These are phyloP conservation scores for Meandrina meandrites DNA, from an alignment of 92 coral and sea anemone genomes.

Conservation along the genomic window DNA sequence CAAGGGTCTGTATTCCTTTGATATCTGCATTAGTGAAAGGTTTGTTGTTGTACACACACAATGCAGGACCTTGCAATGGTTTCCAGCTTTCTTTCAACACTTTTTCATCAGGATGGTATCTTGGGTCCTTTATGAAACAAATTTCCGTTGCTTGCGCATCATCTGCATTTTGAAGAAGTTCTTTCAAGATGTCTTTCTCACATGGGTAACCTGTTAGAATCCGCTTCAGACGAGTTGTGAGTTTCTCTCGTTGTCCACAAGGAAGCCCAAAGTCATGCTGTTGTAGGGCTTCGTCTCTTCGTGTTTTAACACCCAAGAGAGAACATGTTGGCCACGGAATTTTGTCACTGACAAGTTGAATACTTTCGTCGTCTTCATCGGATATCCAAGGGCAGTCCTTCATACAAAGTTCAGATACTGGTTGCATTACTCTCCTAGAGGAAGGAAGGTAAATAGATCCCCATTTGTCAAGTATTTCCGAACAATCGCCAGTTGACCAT, in stretches of 20 bases:
- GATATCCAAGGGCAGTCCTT: slow-evolving; percentile 75
- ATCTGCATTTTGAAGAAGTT: slow-evolving; percentile 93
- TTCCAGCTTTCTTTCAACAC: slow-evolving; percentile 77
- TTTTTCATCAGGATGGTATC: slow-evolving; percentile 69
- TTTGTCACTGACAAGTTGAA: slow-evolving; percentile 23
- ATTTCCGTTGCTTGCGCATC: slow-evolving; percentile 86
- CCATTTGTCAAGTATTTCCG: neutral
- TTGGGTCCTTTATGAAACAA: slow-evolving; percentile 84
- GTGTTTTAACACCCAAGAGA: slow-evolving; percentile 62
- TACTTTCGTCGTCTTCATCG: slow-evolving; percentile 50
- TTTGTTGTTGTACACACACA: slow-evolving; percentile 81
- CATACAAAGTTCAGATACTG: slow-evolving; percentile 50
- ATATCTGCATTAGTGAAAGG: slow-evolving; percentile 70
- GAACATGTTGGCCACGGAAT: slow-evolving; percentile 49
- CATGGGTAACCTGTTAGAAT: slow-evolving; percentile 80
- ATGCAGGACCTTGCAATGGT: slow-evolving; percentile 82
- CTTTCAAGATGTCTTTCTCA: slow-evolving; percentile 76
- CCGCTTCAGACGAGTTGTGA: slow-evolving; percentile 80
- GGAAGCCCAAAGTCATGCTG: slow-evolving; percentile 56
- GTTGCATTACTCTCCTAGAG: slow-evolving; percentile 40
- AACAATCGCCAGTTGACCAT: neutral
- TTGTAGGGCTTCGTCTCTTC: slow-evolving; percentile 52
- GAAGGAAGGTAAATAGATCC: slow-evolving; percentile 61
- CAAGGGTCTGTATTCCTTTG: slow-evolving; percentile 76
- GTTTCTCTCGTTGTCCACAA: slow-evolving; percentile 80